phyloP scores from a whole-genome alignment of 2,113 vertebrate species.

The Laticauda colubrina region DNA sequence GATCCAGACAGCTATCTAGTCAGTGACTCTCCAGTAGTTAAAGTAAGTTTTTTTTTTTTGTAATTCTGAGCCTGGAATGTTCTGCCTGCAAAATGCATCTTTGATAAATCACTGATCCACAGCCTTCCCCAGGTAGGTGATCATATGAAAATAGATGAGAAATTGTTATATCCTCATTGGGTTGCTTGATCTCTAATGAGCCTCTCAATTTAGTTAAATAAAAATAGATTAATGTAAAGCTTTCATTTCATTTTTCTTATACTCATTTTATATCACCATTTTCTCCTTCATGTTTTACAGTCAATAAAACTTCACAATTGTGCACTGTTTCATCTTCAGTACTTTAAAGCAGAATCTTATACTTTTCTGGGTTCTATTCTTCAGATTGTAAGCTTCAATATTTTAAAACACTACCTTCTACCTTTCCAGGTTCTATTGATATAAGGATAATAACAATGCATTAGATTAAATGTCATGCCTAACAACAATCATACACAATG shows the following conservation, averaged over 20 bases:
- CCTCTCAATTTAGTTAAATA: neutral
- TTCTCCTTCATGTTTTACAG: neutral
- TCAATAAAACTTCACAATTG: neutral
- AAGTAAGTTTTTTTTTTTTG: neutral
- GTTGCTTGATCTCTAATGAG: neutral
- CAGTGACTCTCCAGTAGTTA: neutral
- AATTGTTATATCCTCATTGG: neutral
- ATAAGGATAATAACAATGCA: neutral
- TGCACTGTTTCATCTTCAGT: neutral
- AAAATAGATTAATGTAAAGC: neutral
- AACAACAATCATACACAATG: neutral
- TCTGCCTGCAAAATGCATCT: neutral
- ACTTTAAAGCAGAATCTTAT: neutral
- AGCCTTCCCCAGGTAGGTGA: neutral
- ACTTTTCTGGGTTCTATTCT: neutral
- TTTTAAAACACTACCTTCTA: neutral
- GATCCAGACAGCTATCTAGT: neutral
- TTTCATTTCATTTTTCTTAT: neutral
- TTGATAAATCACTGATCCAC: neutral
- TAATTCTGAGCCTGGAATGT: neutral
- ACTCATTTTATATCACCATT: neutral
- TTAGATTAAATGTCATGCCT: neutral
- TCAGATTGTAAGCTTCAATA: neutral
- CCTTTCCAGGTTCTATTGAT: neutral
- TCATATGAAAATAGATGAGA: neutral